phyloP scores from a whole-genome alignment of 2,113 vertebrate species.

The Thomomys bottae region DNA sequence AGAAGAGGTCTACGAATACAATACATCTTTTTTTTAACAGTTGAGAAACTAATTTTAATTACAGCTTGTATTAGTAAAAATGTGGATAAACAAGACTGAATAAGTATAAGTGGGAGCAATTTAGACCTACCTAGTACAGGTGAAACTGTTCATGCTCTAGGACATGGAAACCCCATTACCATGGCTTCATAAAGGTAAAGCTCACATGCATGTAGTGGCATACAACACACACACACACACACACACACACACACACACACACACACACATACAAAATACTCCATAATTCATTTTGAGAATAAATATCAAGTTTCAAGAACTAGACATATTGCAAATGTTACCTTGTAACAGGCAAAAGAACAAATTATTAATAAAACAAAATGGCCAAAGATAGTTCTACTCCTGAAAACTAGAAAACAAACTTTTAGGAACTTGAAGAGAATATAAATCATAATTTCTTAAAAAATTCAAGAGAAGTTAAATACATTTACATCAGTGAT shows the following conservation, averaged over 20 bases:
- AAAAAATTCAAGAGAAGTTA: background rate
- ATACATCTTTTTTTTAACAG: no score
- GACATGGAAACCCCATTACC: background rate
- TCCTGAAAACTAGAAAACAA: background rate
- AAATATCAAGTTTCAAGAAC: background rate
- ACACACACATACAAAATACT: background rate
- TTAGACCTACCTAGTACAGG: background rate
- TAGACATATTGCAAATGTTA: background rate
- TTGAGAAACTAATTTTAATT: background rate
- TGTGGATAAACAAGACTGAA: background rate
- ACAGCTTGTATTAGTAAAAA: background rate
- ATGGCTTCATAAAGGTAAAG: background rate
- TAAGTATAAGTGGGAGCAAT: background rate
- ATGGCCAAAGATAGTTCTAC: no score
- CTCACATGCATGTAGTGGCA: background rate
- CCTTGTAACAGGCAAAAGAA: background rate
- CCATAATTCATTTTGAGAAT: background rate
- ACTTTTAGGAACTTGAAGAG: background rate
- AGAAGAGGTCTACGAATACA: no score
- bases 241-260: background rate
- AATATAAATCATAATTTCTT: background rate
- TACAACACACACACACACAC: no score
- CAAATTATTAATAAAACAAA: background rate
- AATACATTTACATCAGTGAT: background rate
- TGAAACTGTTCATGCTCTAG: background rate